phyloP scores from a whole-genome alignment of 2,113 vertebrate species.

The Pollachius pollachius region DNA sequence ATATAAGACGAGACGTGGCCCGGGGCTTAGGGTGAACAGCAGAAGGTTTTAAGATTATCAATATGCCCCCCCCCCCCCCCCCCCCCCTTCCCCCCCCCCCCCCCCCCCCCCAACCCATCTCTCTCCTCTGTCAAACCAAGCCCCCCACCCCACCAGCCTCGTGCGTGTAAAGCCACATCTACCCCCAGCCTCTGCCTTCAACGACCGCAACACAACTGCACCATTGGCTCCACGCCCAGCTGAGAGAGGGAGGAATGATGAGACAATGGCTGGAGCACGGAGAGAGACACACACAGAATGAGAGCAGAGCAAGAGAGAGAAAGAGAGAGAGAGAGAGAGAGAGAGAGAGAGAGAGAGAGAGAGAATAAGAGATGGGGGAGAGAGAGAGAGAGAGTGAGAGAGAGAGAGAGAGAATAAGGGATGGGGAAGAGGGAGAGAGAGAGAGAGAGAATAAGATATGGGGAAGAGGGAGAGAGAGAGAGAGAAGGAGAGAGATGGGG shows the following conservation, averaged over 20 bases:
- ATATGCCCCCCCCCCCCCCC: neutral
- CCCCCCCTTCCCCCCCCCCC: neutral
- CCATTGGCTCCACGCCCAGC: conserved; percentile 39
- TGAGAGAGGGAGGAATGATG: conserved; percentile 10
- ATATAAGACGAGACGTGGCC: too few species aligned
- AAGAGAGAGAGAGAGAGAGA: conserved; percentile 6
- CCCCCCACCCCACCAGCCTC: conserved; percentile 1
- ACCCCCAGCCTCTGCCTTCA: conserved; percentile 21
- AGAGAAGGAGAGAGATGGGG: too few species aligned
- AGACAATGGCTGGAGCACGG: conserved; percentile 36
- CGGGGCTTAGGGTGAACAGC: too few species aligned
- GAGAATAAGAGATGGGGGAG: too few species aligned
- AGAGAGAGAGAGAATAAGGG: too few species aligned
- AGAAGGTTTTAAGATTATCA: neutral
- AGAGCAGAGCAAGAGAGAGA: too few species aligned
- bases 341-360: conserved; percentile 17
- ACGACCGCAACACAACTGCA: conserved; percentile 38
- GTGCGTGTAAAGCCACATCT: conserved; percentile 1
- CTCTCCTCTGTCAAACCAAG: neutral
- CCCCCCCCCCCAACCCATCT: neutral
- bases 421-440: too few species aligned
- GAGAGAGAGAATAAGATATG: too few species aligned
- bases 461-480: too few species aligned
- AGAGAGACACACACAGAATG: neutral
- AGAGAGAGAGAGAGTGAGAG: too few species aligned